Conservation (phyloP, 2,797 vertebrate genomes). For the Darevskia mixta region DNA sequence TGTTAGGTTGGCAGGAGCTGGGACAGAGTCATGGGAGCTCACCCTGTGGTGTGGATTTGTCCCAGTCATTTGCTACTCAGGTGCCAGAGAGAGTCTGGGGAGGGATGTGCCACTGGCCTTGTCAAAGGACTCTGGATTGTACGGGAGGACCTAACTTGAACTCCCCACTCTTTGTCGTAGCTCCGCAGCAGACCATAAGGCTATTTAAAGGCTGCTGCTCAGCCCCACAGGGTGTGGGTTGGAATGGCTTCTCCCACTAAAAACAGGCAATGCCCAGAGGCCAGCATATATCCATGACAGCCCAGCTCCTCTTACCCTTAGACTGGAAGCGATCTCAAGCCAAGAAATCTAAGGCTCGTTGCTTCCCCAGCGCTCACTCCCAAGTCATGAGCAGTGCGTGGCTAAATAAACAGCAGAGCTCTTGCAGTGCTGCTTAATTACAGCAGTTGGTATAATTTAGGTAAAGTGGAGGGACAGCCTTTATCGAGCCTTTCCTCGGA, state of each 20-base stretch:
- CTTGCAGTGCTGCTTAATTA: conserved; percentile 60
- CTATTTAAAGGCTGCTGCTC: too few species aligned
- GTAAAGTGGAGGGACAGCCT: conserved; percentile 41
- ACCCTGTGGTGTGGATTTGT: too few species aligned
- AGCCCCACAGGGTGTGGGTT: too few species aligned
- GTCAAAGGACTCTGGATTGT: not conserved
- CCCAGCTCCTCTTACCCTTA: not conserved
- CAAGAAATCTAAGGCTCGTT: not conserved
- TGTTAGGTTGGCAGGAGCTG: too few species aligned
- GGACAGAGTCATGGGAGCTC: too few species aligned
- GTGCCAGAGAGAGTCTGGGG: not conserved
- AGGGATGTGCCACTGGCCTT: not conserved
- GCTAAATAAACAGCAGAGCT: conserved; percentile 46
- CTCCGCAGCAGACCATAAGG: too few species aligned
- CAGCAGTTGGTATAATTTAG: conserved; percentile 59
- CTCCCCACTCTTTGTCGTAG: not conserved
- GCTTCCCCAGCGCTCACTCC: not conserved
- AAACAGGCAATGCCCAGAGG: not conserved
- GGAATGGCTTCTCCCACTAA: not conserved
- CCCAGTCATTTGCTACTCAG: not conserved
- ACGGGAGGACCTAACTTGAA: too few species aligned
- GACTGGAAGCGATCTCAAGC: not conserved
- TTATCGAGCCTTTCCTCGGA: conserved; percentile 49
- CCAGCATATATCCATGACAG: not conserved
- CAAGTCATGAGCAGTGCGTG: conserved; percentile 6